phyloP scores from a whole-genome alignment of 1,140 invertebrate species.

The Saccostrea echinata region DNA sequence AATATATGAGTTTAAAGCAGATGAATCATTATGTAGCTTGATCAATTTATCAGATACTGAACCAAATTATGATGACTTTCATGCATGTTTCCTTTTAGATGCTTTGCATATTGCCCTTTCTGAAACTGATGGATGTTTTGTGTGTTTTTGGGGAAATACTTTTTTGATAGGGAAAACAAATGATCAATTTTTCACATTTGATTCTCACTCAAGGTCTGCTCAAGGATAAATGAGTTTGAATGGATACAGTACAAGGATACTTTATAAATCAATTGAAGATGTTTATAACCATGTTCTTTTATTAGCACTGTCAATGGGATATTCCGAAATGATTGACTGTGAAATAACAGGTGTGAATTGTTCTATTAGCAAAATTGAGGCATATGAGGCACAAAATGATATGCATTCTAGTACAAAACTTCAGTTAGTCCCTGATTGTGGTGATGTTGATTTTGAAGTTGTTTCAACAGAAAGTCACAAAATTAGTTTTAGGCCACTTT shows the following conservation, averaged over 20 bases:
- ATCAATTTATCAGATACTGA: too few relatives aligned
- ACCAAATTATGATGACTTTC: not conserved
- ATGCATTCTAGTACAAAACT: too few relatives aligned
- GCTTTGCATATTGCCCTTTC: too few relatives aligned
- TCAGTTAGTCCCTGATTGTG: not conserved
- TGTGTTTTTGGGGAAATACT: too few relatives aligned
- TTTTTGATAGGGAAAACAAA: too few relatives aligned
- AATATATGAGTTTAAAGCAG: not conserved
- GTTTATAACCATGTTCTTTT: not conserved
- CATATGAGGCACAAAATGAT: too few relatives aligned
- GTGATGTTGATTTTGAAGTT: not conserved
- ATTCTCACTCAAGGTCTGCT: constrained; percentile 6
- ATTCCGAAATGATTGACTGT: too few relatives aligned
- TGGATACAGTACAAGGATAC: constrained; percentile 6
- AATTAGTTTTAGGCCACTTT: not conserved
- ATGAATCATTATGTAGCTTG: not conserved
- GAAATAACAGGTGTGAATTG: not conserved
- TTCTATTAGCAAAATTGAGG: not conserved
- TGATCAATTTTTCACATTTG: too few relatives aligned
- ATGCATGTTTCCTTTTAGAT: not conserved
- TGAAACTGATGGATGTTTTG: too few relatives aligned
- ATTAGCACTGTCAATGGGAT: not conserved
- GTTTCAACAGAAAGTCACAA: not conserved
- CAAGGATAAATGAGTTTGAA: not conserved
- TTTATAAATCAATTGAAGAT: not conserved